A percentile compares a stretch with the other conserved stretches of the same genome.
phyloP scores from a whole-genome alignment of 2,797 vertebrate species.

The Anas capensis region DNA sequence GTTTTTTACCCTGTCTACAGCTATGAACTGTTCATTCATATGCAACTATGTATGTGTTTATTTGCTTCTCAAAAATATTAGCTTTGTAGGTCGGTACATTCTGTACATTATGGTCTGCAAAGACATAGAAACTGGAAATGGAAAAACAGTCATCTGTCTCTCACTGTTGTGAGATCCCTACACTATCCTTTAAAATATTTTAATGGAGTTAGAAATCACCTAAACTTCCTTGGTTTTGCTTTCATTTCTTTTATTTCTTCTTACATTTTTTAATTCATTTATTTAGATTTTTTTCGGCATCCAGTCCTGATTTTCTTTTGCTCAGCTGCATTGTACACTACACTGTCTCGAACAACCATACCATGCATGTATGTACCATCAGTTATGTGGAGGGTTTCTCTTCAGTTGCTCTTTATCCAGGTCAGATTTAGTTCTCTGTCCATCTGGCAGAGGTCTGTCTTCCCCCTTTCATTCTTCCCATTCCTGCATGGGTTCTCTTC shows the following conservation, averaged over 20 bases:
- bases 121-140: background rate
- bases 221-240: background rate
- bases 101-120: background rate
- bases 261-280: background rate
- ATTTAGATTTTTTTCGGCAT: background rate
- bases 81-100: background rate
- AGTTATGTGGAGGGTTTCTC: background rate
- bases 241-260: background rate
- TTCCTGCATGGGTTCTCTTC: background rate
- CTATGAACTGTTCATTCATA: slow-evolving; percentile 29
- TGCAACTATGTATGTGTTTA: slow-evolving; percentile 8
- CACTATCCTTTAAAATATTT: background rate
- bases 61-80: slow-evolving; percentile 11
- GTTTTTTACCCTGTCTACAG: background rate
- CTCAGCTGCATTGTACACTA: background rate
- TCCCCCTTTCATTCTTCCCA: background rate
- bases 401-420: background rate
- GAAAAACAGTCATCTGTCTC: background rate
- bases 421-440: background rate
- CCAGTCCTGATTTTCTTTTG: background rate
- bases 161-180: background rate
- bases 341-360: background rate
- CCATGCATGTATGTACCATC: background rate
- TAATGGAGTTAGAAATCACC: background rate
- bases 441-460: background rate